Conservation (phyloP, 2,797 vertebrate genomes). For the Peromyscus nudipes region DNA sequence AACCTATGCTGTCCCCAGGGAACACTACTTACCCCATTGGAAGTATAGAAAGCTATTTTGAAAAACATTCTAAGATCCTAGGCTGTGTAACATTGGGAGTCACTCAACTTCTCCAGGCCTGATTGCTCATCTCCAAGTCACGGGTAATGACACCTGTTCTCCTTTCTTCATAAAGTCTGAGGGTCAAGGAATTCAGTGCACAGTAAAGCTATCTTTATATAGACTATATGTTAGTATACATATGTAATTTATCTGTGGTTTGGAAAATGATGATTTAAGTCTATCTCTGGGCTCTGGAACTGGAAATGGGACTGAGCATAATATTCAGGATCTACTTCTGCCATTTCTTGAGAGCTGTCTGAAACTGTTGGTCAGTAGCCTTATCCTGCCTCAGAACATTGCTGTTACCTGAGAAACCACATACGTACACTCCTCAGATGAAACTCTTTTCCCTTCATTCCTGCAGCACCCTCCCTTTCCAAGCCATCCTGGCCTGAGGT, state of each 20-base stretch:
- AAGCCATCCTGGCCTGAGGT: slow-evolving; percentile 68
- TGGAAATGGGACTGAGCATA: slow-evolving; percentile 1
- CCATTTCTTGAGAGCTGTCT: neutral
- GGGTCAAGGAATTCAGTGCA: neutral
- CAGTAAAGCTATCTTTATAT: neutral
- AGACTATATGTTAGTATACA: neutral
- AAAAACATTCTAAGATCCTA: slow-evolving; percentile 9
- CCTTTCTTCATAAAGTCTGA: neutral
- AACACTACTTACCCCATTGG: neutral
- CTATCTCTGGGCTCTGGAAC: neutral
- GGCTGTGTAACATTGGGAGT: neutral
- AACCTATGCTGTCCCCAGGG: neutral
- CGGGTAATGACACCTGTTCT: neutral
- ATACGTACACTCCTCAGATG: neutral
- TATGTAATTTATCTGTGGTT: neutral
- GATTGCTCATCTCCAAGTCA: slow-evolving; percentile 17
- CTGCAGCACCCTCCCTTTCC: neutral
- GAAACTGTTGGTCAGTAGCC: neutral
- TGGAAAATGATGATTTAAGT: slow-evolving; percentile 15
- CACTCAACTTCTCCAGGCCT: slow-evolving; percentile 9
- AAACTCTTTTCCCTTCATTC: slow-evolving; percentile 15
- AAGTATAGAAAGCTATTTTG: neutral
- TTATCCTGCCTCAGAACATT: neutral
- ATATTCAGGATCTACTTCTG: neutral
- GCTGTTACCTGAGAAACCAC: slow-evolving; percentile 20